These are phyloP conservation scores for Solenodon paradoxus DNA, from an alignment of 2,113 vertebrate species.

Conservation along the genomic window DNA sequence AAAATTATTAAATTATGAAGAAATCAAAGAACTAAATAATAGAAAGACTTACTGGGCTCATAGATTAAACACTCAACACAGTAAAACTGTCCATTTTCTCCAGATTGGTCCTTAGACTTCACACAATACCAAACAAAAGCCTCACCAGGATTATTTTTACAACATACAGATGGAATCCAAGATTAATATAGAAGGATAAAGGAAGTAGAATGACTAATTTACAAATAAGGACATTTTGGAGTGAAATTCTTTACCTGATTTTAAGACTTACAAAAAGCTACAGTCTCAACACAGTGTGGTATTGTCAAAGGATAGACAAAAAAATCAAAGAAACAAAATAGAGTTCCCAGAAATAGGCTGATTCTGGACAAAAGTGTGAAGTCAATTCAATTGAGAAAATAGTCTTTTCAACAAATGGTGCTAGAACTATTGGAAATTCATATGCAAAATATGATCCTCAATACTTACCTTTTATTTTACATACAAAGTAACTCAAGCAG, in stretches of 20 bases:
- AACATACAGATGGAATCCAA: too few relatives aligned
- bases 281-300: not conserved
- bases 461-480: not conserved
- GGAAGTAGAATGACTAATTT: not conserved
- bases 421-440: not conserved
- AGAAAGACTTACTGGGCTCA: not conserved
- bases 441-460: not conserved
- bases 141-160: not conserved
- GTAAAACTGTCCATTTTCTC: not conserved
- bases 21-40: not conserved
- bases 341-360: not conserved
- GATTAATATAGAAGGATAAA: not conserved
- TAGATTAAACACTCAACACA: not conserved
- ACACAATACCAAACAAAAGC: not conserved
- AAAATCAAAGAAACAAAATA: not conserved
- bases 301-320: not conserved
- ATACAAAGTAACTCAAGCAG: not conserved
- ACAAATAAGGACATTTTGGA: not conserved
- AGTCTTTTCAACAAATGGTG: too few relatives aligned
- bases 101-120: not conserved
- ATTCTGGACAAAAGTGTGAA: not conserved
- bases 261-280: not conserved
- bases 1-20: too few relatives aligned
- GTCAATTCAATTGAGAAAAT: too few relatives aligned
- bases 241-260: not conserved